phyloP scores from a whole-genome alignment of 1,140 invertebrate species.

The Planococcus citri region DNA sequence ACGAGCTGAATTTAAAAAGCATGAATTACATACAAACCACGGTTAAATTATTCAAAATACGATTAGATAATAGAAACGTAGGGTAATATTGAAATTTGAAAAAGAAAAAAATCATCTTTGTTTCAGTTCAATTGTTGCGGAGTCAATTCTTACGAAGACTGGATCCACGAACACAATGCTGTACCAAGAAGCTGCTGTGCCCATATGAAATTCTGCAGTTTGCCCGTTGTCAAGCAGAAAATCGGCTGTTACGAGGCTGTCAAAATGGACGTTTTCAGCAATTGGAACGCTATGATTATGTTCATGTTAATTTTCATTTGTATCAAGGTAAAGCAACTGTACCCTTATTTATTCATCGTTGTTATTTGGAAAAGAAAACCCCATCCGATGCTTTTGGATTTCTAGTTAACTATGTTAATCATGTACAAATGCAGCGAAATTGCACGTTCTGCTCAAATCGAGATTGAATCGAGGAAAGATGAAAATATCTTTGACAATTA shows the following conservation, averaged over 20 bases:
- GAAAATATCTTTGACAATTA: neutral
- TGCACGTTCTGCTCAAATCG: neutral
- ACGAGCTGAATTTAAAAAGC: neutral
- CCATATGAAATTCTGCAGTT: neutral
- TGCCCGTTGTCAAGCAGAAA: neutral
- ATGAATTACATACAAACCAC: neutral
- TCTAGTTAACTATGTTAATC: neutral
- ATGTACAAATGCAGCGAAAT: neutral
- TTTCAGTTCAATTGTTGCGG: conserved; percentile 11
- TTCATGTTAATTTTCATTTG: neutral
- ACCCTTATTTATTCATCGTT: neutral
- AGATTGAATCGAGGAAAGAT: neutral
- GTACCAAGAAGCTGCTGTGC: neutral
- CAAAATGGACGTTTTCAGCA: neutral
- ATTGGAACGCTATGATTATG: neutral
- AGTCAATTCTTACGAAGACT: neutral
- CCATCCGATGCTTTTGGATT: neutral
- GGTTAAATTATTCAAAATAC: too few species aligned
- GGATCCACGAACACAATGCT: neutral
- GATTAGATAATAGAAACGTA: too few species aligned
- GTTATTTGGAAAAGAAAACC: neutral
- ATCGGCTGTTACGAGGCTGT: neutral
- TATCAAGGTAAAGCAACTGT: neutral
- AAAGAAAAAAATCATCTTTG: too few species aligned
- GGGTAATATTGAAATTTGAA: too few species aligned